Evolutionary conservation across 2,113 vertebrate species (phyloP).

Genomic region (Ivindomyrus marchei): DNA sequence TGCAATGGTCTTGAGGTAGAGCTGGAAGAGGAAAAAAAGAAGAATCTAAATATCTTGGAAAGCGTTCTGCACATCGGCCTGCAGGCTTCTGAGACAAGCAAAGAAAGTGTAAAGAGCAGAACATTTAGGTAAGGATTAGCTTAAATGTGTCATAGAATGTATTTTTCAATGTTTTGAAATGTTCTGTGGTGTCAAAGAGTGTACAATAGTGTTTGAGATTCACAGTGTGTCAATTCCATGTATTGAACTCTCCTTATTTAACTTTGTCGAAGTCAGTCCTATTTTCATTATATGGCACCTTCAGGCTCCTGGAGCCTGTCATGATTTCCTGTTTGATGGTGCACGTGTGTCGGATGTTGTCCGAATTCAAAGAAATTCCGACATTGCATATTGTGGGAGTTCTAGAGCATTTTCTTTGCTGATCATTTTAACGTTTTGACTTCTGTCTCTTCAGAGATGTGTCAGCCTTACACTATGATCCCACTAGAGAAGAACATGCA

Average conservation of each 20-base stretch:
- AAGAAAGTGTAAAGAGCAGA: constrained; percentile 54
- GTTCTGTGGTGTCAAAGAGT: neutral
- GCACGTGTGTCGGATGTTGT: neutral
- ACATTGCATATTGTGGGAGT: neutral
- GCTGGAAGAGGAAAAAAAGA: constrained; percentile 76
- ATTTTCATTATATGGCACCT: neutral
- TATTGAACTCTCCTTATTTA: no score
- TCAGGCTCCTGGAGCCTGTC: neutral
- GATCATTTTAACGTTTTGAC: neutral
- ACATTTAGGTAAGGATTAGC: constrained; percentile 70
- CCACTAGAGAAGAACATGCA: constrained; percentile 76
- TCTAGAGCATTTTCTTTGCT: neutral
- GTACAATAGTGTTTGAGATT: neutral
- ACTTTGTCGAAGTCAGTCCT: neutral
- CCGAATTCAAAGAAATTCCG: neutral
- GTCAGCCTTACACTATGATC: constrained; percentile 81
- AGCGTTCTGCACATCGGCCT: constrained; percentile 62
- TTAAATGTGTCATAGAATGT: neutral
- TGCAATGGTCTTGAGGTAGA: constrained; percentile 49
- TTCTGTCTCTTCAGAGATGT: constrained; percentile 65
- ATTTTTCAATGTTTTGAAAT: neutral
- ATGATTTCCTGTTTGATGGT: neutral
- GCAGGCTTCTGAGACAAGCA: constrained; percentile 45
- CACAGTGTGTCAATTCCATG: neutral
- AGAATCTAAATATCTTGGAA: constrained; percentile 74